Conservation (phyloP, 2,888 invertebrate species). For the Pimpla rufipes region DNA sequence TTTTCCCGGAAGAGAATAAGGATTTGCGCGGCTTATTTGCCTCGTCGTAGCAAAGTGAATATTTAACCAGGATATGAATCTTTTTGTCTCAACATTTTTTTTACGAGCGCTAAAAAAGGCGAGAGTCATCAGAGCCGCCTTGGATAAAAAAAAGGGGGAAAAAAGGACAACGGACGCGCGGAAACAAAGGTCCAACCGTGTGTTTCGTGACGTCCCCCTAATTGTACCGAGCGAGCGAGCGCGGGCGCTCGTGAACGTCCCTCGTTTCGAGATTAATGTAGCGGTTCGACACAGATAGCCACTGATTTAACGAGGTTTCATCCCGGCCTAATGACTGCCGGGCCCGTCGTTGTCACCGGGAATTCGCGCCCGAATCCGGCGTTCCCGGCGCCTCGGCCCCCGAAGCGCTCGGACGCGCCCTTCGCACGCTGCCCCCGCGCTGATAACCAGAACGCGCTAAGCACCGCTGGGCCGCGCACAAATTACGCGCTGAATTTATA, state of each 20-base stretch:
- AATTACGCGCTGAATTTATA: slow-evolving; percentile 47
- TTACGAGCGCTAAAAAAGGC: background rate
- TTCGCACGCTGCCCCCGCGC: background rate
- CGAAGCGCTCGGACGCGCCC: slow-evolving; percentile 11
- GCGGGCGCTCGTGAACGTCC: slow-evolving; percentile 15
- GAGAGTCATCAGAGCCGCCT: background rate
- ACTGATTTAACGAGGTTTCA: slow-evolving; percentile 59
- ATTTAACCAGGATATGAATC: background rate
- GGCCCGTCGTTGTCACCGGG: slow-evolving; percentile 27
- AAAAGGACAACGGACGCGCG: slow-evolving; percentile 2
- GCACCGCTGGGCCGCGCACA: slow-evolving; percentile 43
- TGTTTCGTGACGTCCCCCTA: slow-evolving; percentile 32
- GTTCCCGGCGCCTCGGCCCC: background rate
- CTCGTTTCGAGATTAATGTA: slow-evolving; percentile 34
- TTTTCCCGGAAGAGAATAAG: background rate
- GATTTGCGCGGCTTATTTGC: background rate
- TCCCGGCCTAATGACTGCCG: slow-evolving; percentile 35
- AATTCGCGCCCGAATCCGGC: slow-evolving; percentile 22
- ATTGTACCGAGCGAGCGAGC: slow-evolving; percentile 19
- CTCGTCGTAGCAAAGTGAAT: background rate
- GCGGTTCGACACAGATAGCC: slow-evolving; percentile 54
- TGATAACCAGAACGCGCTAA: slow-evolving; percentile 33
- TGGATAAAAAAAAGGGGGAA: background rate
- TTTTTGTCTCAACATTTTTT: too few relatives aligned
- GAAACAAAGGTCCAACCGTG: slow-evolving; percentile 17